Evolutionary conservation across 2,797 vertebrate species (phyloP), one percentile per base, ranked within the genome.

Genomic region (Nannoperca obscura): DNA sequence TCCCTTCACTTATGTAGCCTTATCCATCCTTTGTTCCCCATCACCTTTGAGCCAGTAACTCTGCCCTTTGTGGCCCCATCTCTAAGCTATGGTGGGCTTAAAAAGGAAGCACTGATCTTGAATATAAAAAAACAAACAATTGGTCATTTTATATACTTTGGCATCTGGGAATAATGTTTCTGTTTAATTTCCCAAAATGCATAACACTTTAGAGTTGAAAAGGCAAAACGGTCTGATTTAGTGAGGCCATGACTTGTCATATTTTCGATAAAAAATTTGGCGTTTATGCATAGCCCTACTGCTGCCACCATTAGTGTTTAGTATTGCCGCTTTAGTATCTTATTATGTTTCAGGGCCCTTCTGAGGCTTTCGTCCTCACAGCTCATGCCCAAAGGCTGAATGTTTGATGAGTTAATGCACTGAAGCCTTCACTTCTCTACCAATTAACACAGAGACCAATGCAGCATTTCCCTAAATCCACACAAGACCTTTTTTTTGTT

Each of bases 391-490:
- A 93, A 92, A 95, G 93, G 95, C 95, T 96, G 96, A 97, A 97
- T 97, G 94, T 97, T 97, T 97, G 97, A 98, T 97, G 95, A 97
- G 94, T 96, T 95, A 95, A 94, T 94, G 92, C 92, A 93, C 96
- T 97, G 95, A 97, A 97, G 93, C 94, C 95, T 96, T 96, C 95
- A 95, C 95, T 97, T 97, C 95, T 96, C 94, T 95, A 95, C 96
- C 96, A 98, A 98, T 98, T 98, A 99, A 98, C 97, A 96, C 94
- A 90, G 81, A 94, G 95, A 96, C 95, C 96, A 96, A 92, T 94
- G 95, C 95, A 95, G 95, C 95, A 94, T 97, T 97, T 97, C 95
- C 95, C 95, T 98, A 98, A 98, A 98, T 96, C 96, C 96, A 97
- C 96, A 97, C 93, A 96, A 95, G 95, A 95, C 96, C 70, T 84